These are phyloP conservation scores for Willisornis vidua DNA, from an alignment of 2,113 vertebrate genomes.

Conservation along the genomic window DNA sequence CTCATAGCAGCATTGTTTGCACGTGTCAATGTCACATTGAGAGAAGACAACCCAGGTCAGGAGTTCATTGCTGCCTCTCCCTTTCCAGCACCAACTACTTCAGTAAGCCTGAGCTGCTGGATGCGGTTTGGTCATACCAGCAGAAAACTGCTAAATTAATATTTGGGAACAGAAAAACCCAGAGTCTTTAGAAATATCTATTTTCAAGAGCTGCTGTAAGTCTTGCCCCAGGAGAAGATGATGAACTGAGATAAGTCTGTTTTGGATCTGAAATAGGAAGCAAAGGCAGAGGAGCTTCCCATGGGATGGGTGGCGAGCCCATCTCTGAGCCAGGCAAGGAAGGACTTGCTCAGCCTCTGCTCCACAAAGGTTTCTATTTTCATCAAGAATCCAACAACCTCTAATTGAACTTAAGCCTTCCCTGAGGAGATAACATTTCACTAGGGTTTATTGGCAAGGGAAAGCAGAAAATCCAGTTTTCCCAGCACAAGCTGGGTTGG, in stretches of 20 bases:
- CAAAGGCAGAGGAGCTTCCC: background rate
- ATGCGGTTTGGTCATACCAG: background rate
- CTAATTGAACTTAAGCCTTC: background rate
- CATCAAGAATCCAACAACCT: background rate
- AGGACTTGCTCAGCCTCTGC: background rate
- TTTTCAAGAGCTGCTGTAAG: background rate
- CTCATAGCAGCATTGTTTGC: background rate
- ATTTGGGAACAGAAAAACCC: background rate
- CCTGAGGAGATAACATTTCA: background rate
- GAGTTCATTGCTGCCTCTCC: background rate
- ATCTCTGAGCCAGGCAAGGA: background rate
- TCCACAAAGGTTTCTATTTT: background rate
- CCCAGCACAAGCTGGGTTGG: background rate
- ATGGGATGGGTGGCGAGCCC: background rate
- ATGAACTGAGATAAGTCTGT: background rate
- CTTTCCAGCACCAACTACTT: background rate
- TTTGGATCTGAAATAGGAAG: background rate
- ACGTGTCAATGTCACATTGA: rapidly evolving
- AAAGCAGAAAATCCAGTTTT: background rate
- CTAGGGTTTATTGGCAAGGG: background rate
- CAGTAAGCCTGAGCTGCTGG: background rate
- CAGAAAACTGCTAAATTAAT: background rate
- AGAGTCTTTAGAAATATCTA: background rate
- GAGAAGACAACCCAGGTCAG: background rate
- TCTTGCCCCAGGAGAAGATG: background rate